phyloP scores from a whole-genome alignment of 2,888 invertebrate species.

The Lasioglossum vierecki region DNA sequence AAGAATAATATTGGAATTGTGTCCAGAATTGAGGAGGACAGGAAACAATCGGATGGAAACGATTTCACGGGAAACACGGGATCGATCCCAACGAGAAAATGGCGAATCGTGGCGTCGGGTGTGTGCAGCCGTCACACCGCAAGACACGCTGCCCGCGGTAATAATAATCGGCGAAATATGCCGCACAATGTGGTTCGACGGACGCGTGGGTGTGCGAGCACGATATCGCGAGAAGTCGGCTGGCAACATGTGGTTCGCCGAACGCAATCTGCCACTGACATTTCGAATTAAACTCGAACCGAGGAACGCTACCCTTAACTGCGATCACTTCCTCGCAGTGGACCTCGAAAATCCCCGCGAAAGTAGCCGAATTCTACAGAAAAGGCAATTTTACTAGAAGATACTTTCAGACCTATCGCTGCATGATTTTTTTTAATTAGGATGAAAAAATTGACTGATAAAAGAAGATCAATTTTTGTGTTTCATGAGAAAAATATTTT shows the following conservation, averaged over 20 bases:
- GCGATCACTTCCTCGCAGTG: conserved; percentile 24
- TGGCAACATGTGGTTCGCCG: conserved; percentile 77
- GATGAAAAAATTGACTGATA: no score
- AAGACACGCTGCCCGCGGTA: conserved; percentile 50
- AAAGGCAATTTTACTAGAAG: not conserved
- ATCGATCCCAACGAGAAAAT: conserved; percentile 46
- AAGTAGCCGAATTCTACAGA: not conserved
- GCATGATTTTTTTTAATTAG: no score
- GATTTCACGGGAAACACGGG: conserved; percentile 23
- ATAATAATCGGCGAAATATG: conserved; percentile 66
- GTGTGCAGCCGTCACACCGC: conserved; percentile 52
- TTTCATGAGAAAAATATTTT: no score
- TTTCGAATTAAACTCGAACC: conserved; percentile 69
- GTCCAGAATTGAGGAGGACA: not conserved
- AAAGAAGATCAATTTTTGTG: no score
- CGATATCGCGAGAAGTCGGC: conserved; percentile 57
- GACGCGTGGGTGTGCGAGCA: conserved; percentile 48
- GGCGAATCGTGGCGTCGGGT: conserved; percentile 13
- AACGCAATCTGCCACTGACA: conserved; percentile 79
- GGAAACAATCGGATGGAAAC: conserved; percentile 13
- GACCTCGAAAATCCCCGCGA: conserved; percentile 10
- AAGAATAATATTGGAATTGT: not conserved
- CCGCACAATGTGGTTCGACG: conserved; percentile 52
- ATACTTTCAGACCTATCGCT: no score
- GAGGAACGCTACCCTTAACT: conserved; percentile 58